Conservation (phyloP, 1,140 invertebrate genomes). For the Drosophila triauraria region DNA sequence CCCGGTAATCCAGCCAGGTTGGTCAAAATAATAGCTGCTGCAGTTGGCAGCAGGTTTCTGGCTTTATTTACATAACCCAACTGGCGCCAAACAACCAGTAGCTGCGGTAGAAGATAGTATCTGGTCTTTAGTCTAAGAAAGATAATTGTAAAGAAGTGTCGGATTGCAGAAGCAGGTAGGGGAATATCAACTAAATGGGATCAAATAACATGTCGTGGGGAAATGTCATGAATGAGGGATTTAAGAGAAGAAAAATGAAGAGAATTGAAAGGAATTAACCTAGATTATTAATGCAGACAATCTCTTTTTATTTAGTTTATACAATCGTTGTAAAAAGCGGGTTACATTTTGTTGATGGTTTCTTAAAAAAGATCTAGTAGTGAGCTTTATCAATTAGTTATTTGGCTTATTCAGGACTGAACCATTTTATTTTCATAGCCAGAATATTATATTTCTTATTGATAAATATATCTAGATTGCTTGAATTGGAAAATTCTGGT, state of each 20-base stretch:
- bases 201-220: not conserved
- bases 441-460: too few species aligned
- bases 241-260: too few species aligned
- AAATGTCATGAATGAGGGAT: not conserved
- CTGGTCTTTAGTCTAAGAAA: slow-evolving; percentile 6
- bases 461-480: too few species aligned
- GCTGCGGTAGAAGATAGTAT: slow-evolving; percentile 23
- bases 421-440: too few species aligned
- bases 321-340: too few species aligned
- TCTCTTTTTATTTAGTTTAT: too few species aligned
- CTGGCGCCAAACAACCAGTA: slow-evolving; percentile 26
- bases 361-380: too few species aligned
- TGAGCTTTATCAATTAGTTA: too few species aligned
- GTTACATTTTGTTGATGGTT: too few species aligned
- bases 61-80: slow-evolving; percentile 48
- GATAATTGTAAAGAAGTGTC: not conserved
- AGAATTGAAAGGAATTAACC: not conserved
- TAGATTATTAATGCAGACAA: not conserved
- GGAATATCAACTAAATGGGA: slow-evolving; percentile 2
- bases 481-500: too few species aligned
- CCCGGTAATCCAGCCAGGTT: slow-evolving; percentile 43
- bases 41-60: slow-evolving; percentile 59
- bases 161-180: not conserved
- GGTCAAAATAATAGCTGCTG: slow-evolving; percentile 42
- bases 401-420: too few species aligned